Evolutionary conservation across 2,888 invertebrate species (phyloP), one percentile per base, ranked within the genome.

Genomic region (Drosophila buzzatii): DNA sequence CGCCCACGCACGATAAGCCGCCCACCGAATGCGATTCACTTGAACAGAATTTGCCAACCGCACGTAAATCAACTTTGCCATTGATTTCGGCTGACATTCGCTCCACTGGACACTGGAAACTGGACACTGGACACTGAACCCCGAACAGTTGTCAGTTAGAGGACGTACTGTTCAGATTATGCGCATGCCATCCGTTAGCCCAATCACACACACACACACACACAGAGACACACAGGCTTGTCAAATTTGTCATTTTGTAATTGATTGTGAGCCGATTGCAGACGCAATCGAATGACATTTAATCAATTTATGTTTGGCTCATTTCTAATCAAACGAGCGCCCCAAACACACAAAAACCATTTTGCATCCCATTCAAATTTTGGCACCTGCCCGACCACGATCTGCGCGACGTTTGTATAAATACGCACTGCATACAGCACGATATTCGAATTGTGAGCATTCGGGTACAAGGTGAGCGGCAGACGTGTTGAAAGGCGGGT

Each of bases 21-120:
- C 52, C 71, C 35, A 70, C 23, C 63, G 52, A 49, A 63, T 76
- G 59, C 70, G 71, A 74, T 82, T 65, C 85, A 76, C 71, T 81
- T 76, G 79, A 81, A 77, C 66, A 86, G 84, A 85, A 84, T 86
- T 51, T 82, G 86, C 64, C 75, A 79, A 75, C 84, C 84, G 86
- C 84, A 86, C 86, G 85, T 85, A 85, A 85, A 85, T 85, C 85
- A 85, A 85, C 86, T 86, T 85, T 85, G 81, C 73, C 86, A 85
- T 85, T 85, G 85, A 85, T 85, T 85, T 85, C 64, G 66, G 60
- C 72, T 75, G 85, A 61, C 73, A 73, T 62, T 39, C 64, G 47
- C 47, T 55, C 64, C 64, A 67, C 45, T 64, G 59, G 53, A 59
- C 39, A 20, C 6, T 51, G 60, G 47, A 66, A 51, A 51, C 7